Evolutionary conservation across 2,113 vertebrate species (phyloP), one percentile per base, ranked within the genome.

Genomic region (Leucoraja erinaceus): DNA sequence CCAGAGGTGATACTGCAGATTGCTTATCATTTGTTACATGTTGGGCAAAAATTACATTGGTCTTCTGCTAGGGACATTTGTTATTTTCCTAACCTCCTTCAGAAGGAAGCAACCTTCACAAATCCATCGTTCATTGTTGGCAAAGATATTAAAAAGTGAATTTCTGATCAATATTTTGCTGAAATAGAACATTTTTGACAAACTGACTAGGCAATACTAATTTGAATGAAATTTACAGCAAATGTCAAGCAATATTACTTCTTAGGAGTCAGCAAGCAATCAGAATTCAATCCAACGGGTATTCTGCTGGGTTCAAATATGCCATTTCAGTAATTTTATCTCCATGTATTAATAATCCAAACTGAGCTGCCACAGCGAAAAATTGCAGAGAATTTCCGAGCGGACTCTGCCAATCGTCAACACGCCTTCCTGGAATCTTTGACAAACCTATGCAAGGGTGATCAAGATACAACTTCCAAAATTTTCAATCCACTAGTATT

Each of bases 211-310:
- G 9, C 54, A 54, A 77, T 77, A 77, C 75, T 77, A 77, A 77
- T 77, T 77, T 12, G 75, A 83, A 83, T 83, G 54, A 22, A 83
- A 83, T 83, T 83, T 59, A 59, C 79, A 83, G 47, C 31, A 83
- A 59, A 59, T 28, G 25, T 28, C 47, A 25, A 83, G 78, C 38
- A 54, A 54, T 22, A 81, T 56, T 83, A 81, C 38, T 54, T 79
- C 77, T 5, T 22, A 81, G 22, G 79, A 83, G 47, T 56, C 79
- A 25, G 79, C 22, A 22, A 81, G 38, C 28, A 31, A 77, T 77
- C 47, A 59, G 79, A 56, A 56, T 83, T 59, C 79, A 56, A 83
- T 56, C 47, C 3, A 83, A 83, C 56, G 20, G 28, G 20, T 83
- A 83, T 56, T 83, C 79, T 83, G 47, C 47, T 11, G 3, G 47